Conservation (phyloP, 2,113 vertebrate species). For the Prunella fulvescens region DNA sequence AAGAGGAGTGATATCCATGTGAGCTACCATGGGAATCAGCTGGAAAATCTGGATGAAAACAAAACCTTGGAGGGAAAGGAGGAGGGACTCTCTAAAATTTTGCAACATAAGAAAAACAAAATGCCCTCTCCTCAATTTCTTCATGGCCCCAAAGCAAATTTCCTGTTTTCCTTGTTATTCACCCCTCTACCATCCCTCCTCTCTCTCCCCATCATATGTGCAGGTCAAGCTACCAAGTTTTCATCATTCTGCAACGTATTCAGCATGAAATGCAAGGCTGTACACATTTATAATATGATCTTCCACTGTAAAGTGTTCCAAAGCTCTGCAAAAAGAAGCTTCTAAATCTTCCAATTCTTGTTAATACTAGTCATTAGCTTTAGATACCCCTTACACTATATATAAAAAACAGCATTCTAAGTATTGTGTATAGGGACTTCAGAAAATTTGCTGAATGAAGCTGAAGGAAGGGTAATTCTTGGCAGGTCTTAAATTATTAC, state of each 20-base stretch:
- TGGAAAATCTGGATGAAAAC: not conserved
- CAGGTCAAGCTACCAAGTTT: not conserved
- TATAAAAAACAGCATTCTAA: not conserved
- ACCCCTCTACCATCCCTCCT: not conserved
- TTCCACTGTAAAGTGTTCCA: not conserved
- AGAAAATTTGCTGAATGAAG: not conserved
- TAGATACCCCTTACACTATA: not conserved
- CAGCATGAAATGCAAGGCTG: not conserved
- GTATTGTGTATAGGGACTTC: not conserved
- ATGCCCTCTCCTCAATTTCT: not conserved
- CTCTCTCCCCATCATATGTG: not conserved
- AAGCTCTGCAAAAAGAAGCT: not conserved
- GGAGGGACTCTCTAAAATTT: not conserved
- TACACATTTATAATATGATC: not conserved
- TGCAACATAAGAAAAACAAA: not conserved
- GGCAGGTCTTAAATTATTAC: not conserved
- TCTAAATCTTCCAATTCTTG: not conserved
- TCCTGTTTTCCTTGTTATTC: not conserved
- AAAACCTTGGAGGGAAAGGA: not conserved
- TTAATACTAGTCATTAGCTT: not conserved
- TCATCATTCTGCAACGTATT: not conserved
- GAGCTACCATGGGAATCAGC: not conserved
- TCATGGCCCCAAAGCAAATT: not conserved
- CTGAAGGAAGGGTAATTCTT: not conserved
- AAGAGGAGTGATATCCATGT: not conserved